A percentile compares a stretch with the other conserved stretches of the same genome.
Conservation (phyloP, 2,797 vertebrate genomes). For the Lindbergichthys nudifrons region DNA sequence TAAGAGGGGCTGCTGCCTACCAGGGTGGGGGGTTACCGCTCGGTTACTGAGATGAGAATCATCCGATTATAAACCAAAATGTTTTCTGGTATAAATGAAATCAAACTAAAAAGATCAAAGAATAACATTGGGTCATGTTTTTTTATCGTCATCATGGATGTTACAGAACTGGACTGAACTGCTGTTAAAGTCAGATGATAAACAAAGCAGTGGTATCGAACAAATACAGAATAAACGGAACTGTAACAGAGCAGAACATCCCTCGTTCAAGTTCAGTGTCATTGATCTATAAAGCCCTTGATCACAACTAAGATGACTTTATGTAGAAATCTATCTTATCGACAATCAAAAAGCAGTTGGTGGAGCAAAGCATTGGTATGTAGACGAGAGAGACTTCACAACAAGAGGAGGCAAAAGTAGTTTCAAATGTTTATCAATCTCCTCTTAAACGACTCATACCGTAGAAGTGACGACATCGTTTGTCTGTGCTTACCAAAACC, state of each 20-base stretch:
- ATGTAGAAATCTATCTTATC: slow-evolving; percentile 11
- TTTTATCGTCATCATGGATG: slow-evolving; percentile 3
- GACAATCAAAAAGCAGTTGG: slow-evolving; percentile 36
- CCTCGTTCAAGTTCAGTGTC: slow-evolving; percentile 37
- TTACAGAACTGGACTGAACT: not conserved
- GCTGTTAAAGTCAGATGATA: slow-evolving; percentile 15
- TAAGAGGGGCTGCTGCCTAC: slow-evolving; percentile 43
- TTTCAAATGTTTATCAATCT: not conserved
- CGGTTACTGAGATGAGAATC: slow-evolving; percentile 35
- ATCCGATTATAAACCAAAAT: slow-evolving; percentile 19
- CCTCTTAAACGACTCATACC: not conserved
- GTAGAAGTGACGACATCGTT: not conserved
- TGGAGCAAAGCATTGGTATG: not conserved
- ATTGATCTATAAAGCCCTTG: slow-evolving; percentile 41
- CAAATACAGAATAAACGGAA: slow-evolving; percentile 58
- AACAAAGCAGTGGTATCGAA: slow-evolving; percentile 48
- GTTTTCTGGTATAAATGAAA: slow-evolving; percentile 31
- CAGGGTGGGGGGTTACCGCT: slow-evolving; percentile 36
- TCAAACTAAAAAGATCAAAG: slow-evolving; percentile 14
- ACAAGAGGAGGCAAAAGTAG: not conserved
- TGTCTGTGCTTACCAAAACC: not conserved
- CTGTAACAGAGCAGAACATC: slow-evolving; percentile 22
- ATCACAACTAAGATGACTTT: slow-evolving; percentile 7
- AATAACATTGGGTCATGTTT: not conserved
- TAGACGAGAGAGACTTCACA: not conserved